A percentile compares a stretch with the other conserved stretches of the same genome.
phyloP scores from a whole-genome alignment of 2,113 vertebrate species.

The Anolis sagrei region DNA sequence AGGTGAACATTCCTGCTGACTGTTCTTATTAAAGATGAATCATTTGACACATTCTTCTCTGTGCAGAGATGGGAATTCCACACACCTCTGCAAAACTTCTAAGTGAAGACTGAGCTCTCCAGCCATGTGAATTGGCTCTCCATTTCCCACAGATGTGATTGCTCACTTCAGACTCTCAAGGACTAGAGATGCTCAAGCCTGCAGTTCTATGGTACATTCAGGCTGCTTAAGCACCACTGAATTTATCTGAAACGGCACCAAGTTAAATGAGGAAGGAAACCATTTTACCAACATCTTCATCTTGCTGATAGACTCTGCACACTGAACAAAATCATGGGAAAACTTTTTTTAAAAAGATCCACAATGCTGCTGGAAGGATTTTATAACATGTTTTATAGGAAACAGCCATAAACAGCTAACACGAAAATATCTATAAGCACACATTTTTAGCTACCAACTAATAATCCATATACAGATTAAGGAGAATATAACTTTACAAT shows the following conservation, averaged over 20 bases:
- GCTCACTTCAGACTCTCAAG: neutral
- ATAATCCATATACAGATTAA: constrained; percentile 66
- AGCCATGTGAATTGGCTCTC: neutral
- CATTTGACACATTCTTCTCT: neutral
- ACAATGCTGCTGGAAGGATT: constrained; percentile 54
- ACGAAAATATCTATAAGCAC: constrained; percentile 62
- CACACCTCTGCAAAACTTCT: neutral
- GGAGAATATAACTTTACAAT: constrained; percentile 54
- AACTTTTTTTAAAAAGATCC: constrained; percentile 31
- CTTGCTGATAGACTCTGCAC: neutral
- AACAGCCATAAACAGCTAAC: constrained; percentile 55
- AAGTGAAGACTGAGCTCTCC: neutral
- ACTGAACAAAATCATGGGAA: neutral
- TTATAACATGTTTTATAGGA: constrained; percentile 64
- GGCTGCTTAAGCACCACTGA: neutral
- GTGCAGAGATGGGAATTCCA: neutral
- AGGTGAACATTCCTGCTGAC: neutral
- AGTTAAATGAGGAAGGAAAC: neutral
- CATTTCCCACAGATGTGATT: neutral
- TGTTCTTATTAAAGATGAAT: neutral
- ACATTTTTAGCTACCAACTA: constrained; percentile 66
- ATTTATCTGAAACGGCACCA: neutral
- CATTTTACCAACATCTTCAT: neutral
- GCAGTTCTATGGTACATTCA: neutral
- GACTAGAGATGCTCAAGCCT: neutral